Percentiles rank a stretch among this genome's conserved stretches.
Conservation (phyloP, 2,113 vertebrate genomes). For the Sminthopsis crassicaudata region DNA sequence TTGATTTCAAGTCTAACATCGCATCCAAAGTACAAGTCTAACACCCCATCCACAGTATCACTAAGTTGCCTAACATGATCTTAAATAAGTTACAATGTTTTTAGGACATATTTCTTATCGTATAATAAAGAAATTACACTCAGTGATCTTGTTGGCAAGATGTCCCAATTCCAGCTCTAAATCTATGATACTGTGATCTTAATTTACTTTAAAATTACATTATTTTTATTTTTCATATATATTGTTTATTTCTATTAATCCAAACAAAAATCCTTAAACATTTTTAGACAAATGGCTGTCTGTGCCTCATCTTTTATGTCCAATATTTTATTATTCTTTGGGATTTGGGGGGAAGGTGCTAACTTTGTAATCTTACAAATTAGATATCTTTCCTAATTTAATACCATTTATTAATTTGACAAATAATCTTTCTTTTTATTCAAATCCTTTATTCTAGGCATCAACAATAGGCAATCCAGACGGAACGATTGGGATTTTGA, state of each 20-base stretch:
- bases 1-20: not conserved
- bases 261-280: not conserved
- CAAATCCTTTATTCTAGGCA: too few relatives aligned
- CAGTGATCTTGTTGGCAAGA: not conserved
- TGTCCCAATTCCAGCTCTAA: not conserved
- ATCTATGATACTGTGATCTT: too few relatives aligned
- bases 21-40: not conserved
- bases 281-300: not conserved
- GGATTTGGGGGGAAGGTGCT: too few relatives aligned
- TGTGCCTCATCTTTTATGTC: not conserved
- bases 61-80: not conserved
- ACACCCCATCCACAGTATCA: not conserved
- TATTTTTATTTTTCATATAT: not conserved
- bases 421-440: too few relatives aligned
- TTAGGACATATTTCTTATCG: not conserved
- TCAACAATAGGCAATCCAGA: too few relatives aligned
- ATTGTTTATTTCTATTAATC: not conserved
- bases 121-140: not conserved
- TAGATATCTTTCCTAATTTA: too few relatives aligned
- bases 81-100: not conserved
- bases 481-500: too few relatives aligned
- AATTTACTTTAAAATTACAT: not conserved
- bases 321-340: not conserved
- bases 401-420: too few relatives aligned
- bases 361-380: too few relatives aligned